Percentiles rank a stretch among this genome's conserved stretches.
Conservation (phyloP, 2,888 invertebrate species). For the Scaptomyza cyrtandrae region DNA sequence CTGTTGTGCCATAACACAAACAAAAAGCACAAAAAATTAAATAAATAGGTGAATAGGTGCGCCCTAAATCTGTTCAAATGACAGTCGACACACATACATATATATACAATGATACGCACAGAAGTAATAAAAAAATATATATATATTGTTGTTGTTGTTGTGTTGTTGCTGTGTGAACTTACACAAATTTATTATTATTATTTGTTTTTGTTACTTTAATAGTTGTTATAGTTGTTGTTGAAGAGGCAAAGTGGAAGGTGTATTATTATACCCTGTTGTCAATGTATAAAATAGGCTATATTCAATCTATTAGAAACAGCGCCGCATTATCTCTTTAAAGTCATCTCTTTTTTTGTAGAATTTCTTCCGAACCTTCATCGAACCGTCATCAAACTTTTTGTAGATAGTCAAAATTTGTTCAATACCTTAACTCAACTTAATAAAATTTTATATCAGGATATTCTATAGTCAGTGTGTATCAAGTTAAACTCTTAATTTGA, state of each 20-base stretch:
- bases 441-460: slow-evolving; percentile 7
- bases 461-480: background rate
- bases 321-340: no score
- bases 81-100: slow-evolving; percentile 25
- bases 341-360: no score
- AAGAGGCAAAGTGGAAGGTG: background rate
- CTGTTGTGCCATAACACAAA: slow-evolving; percentile 35
- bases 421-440: no score
- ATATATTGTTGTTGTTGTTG: slow-evolving; percentile 25
- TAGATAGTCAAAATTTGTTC: no score
- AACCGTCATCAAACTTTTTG: no score
- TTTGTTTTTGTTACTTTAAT: background rate
- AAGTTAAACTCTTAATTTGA: background rate
- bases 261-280: slow-evolving; percentile 13
- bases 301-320: background rate
- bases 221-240: background rate
- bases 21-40: slow-evolving; percentile 59
- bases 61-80: slow-evolving; percentile 54
- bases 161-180: slow-evolving; percentile 39
- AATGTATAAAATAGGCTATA: background rate
- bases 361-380: no score
- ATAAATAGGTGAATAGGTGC: slow-evolving; percentile 71
- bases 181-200: slow-evolving; percentile 42
- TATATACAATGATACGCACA: slow-evolving; percentile 24
- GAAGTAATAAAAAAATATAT: slow-evolving; percentile 15